Conservation (phyloP, 2,888 invertebrate genomes). For the Ethmia dodecea region DNA sequence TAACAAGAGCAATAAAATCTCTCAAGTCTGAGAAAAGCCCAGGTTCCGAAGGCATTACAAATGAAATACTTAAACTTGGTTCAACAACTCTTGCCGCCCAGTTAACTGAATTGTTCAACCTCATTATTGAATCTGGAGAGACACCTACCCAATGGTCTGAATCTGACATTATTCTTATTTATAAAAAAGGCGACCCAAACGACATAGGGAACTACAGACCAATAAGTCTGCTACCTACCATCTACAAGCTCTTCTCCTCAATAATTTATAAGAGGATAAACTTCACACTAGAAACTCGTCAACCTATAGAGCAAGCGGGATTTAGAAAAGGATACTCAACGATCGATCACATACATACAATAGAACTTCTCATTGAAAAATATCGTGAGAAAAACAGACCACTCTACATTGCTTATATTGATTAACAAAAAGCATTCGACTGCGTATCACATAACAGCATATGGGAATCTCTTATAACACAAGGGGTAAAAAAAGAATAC, state of each 20-base stretch:
- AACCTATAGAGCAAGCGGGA: neutral
- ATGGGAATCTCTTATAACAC: too few species aligned
- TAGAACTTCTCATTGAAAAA: neutral
- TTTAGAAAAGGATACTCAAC: neutral
- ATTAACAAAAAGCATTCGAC: neutral
- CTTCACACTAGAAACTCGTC: constrained; percentile 13
- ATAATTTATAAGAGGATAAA: neutral
- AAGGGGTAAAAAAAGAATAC: too few species aligned
- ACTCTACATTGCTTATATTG: neutral
- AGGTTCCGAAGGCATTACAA: neutral
- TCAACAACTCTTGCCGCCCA: neutral
- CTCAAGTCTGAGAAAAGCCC: neutral
- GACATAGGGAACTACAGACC: neutral
- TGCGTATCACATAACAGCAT: too few species aligned
- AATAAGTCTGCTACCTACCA: neutral
- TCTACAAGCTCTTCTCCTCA: neutral
- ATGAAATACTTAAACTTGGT: neutral
- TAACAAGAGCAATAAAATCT: neutral
- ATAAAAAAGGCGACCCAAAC: neutral
- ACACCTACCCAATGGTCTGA: neutral
- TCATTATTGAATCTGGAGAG: too few species aligned
- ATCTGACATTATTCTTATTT: neutral
- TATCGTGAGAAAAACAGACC: neutral
- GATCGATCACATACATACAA: neutral
- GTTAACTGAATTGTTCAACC: neutral